Conservation (phyloP, 2,113 vertebrate species). For the Engystomops pustulosus region DNA sequence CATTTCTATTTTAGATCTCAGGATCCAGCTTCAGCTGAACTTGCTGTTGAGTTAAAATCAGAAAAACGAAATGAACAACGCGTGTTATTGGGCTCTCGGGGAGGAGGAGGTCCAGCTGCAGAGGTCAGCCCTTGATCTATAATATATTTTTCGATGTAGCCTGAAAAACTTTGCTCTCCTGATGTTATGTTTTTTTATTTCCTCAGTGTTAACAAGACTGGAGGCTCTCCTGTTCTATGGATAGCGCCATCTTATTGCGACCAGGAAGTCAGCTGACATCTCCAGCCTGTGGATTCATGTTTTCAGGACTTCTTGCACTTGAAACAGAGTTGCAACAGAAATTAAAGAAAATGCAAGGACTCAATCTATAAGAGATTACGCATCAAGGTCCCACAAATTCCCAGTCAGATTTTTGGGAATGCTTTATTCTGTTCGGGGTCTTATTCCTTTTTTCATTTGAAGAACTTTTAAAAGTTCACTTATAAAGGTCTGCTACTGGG, state of each 20-base stretch:
- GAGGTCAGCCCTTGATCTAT: conserved; percentile 69
- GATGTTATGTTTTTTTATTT: neutral
- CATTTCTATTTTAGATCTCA: conserved; percentile 29
- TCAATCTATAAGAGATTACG: conserved; percentile 42
- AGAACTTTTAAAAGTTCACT: neutral
- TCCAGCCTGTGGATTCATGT: conserved; percentile 49
- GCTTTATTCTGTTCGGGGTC: conserved; percentile 19
- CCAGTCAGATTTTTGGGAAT: conserved; percentile 25
- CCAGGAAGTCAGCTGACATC: conserved; percentile 23
- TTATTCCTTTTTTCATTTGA: conserved; percentile 24
- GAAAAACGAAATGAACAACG: conserved; percentile 78
- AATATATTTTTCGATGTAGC: neutral
- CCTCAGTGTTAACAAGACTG: conserved; percentile 37
- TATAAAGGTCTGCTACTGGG: conserved; percentile 44
- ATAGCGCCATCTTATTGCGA: conserved; percentile 28
- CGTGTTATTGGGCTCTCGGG: conserved; percentile 70
- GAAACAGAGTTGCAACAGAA: conserved; percentile 33
- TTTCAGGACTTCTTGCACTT: conserved; percentile 45
- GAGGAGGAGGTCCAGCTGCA: conserved; percentile 63
- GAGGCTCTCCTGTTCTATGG: conserved; percentile 11
- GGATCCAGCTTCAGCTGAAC: conserved; percentile 61
- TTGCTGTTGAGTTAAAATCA: conserved; percentile 79
- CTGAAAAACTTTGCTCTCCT: neutral
- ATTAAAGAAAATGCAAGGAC: conserved; percentile 54
- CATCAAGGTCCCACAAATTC: conserved; percentile 27